These are phyloP conservation scores for Isichthys henryi DNA, from an alignment of 2,113 vertebrate species.

Conservation along the genomic window DNA sequence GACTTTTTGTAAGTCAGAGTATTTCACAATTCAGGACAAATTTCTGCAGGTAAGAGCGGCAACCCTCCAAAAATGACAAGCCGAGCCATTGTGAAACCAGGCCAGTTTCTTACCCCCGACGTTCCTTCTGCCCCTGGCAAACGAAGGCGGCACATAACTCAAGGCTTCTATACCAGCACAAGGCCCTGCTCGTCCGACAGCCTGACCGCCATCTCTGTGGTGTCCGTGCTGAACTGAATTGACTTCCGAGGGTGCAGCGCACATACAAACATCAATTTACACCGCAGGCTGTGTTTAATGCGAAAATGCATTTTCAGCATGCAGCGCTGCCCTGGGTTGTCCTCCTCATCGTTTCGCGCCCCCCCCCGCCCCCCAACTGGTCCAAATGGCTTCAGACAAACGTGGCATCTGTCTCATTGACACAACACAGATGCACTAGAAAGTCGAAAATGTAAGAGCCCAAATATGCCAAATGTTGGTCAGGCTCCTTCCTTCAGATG, in stretches of 20 bases:
- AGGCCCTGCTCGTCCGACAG: not conserved
- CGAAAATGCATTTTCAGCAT: not conserved
- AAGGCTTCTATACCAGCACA: not conserved
- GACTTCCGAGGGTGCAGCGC: not conserved
- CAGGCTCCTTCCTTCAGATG: constrained; percentile 46
- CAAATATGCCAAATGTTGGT: constrained; percentile 39
- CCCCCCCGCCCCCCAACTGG: not conserved
- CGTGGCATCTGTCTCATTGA: constrained; percentile 19
- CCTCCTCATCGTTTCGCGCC: not conserved
- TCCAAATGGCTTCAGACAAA: constrained; percentile 21
- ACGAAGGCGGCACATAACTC: not conserved
- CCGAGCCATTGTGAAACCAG: not conserved
- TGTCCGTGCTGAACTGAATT: not conserved
- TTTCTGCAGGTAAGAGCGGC: not conserved
- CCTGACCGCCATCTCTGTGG: not conserved
- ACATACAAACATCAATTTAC: not conserved
- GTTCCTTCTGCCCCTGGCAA: not conserved
- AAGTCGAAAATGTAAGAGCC: constrained; percentile 56
- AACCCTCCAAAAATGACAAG: not conserved
- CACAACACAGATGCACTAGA: constrained; percentile 12
- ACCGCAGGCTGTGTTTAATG: not conserved
- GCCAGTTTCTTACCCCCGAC: not conserved
- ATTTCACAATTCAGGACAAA: not conserved
- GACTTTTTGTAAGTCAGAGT: not conserved
- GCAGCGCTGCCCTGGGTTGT: not conserved